phyloP scores from a whole-genome alignment of 2,797 vertebrate genomes.

The Pseudochirops cupreus region DNA sequence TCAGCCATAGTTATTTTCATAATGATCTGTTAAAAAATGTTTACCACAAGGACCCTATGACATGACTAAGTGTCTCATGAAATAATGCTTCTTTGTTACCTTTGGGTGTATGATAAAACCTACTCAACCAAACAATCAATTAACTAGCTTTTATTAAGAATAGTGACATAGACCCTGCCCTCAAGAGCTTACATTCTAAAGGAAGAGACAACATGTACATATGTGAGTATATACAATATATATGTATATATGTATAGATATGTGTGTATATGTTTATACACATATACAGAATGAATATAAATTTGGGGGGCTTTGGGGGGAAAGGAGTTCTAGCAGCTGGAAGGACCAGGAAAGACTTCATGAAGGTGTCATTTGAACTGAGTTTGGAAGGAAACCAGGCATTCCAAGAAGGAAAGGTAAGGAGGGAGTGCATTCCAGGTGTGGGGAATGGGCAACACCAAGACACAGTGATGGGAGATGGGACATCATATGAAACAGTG shows the following conservation, averaged over 20 bases:
- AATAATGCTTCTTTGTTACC: neutral
- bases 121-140: neutral
- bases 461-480: neutral
- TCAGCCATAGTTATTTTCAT: neutral
- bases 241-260: too few species aligned
- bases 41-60: neutral
- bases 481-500: neutral
- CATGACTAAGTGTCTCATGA: neutral
- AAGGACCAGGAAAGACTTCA: neutral
- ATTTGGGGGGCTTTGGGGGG: neutral
- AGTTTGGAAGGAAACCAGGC: neutral
- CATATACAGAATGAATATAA: neutral
- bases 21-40: neutral
- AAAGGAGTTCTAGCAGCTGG: neutral
- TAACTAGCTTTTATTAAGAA: neutral
- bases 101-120: neutral
- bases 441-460: neutral
- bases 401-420: neutral
- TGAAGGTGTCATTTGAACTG: neutral
- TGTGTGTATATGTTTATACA: too few species aligned
- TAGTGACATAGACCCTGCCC: neutral
- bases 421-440: too few species aligned
- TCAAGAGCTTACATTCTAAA: too few species aligned
- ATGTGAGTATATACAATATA: neutral
- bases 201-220: neutral